Conservation (phyloP, 2,888 invertebrate species). For the Eudasyphora cyanicolor region DNA sequence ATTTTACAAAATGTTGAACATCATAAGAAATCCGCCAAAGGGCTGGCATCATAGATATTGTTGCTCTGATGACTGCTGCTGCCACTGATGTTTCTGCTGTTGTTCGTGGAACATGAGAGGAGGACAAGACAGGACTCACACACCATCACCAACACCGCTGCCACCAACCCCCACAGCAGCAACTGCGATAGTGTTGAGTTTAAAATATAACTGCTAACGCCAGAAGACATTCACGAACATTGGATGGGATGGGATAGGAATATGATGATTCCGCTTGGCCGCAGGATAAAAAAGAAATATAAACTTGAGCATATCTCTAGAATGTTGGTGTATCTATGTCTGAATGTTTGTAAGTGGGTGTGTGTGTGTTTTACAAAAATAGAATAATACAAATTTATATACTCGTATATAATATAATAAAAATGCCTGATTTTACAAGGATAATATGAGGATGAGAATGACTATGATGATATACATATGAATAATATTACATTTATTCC, state of each 20-base stretch:
- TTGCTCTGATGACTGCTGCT: constrained; percentile 10
- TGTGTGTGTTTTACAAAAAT: not conserved
- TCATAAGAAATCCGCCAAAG: constrained; percentile 46
- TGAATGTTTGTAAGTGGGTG: not conserved
- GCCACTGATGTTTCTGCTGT: too few relatives aligned
- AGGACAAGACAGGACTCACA: too few relatives aligned
- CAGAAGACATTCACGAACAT: not conserved
- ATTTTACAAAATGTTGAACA: constrained; percentile 49
- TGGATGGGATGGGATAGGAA: not conserved
- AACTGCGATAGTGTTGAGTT: not conserved
- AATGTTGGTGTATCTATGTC: not conserved
- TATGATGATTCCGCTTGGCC: constrained; percentile 17
- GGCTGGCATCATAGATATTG: constrained; percentile 2
- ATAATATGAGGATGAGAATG: constrained; percentile 25
- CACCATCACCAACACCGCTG: too few relatives aligned
- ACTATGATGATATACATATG: constrained; percentile 45
- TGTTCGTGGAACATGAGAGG: not conserved
- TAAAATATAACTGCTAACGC: constrained; percentile 13
- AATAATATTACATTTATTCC: not conserved
- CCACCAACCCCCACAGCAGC: too few relatives aligned
- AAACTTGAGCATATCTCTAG: not conserved
- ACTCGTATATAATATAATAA: too few relatives aligned
- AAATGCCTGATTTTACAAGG: constrained; percentile 48
- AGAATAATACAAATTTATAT: constrained; percentile 42
- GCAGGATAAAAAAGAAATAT: not conserved